phyloP scores from a whole-genome alignment of 2,888 invertebrate genomes.

The Macrosoma leucophasiata region DNA sequence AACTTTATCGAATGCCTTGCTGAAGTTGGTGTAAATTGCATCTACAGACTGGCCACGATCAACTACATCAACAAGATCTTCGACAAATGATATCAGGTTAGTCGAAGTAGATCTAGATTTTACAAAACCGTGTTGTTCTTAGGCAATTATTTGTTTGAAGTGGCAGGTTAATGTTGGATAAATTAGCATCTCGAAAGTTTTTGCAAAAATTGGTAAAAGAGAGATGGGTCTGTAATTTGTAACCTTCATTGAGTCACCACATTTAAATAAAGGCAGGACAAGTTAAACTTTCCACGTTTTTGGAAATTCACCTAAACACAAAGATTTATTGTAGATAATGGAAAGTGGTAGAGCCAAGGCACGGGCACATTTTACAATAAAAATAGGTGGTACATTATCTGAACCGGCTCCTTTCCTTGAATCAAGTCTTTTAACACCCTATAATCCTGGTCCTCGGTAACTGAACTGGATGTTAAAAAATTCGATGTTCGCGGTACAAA shows the following conservation, averaged over 20 bases:
- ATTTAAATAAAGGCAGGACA: constrained; percentile 19
- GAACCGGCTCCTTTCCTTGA: constrained; percentile 13
- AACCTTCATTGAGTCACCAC: constrained; percentile 6
- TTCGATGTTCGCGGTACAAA: too few species aligned
- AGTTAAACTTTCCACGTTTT: constrained; percentile 15
- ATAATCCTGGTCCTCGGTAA: constrained; percentile 3
- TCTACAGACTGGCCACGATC: background rate
- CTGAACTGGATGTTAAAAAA: too few species aligned
- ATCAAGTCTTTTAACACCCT: constrained; percentile 15
- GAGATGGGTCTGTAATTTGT: constrained; percentile 22
- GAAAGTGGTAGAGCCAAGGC: constrained; percentile 5
- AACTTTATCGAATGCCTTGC: constrained; percentile 13
- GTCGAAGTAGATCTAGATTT: background rate
- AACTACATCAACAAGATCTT: background rate
- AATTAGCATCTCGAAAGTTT: constrained; percentile 18
- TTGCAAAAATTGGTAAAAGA: constrained; percentile 14
- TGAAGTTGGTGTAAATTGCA: background rate
- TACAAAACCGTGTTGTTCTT: background rate
- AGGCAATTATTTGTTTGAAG: background rate
- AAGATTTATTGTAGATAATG: constrained; percentile 13
- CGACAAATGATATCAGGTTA: background rate
- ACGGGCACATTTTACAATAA: constrained; percentile 5
- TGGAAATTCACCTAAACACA: constrained; percentile 8
- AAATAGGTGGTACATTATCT: constrained; percentile 12
- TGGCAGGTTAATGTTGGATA: constrained; percentile 4